Percentiles rank a stretch among this genome's conserved stretches.
Conservation (phyloP, 1,140 invertebrate genomes). For the Rhagoletis pomonella region DNA sequence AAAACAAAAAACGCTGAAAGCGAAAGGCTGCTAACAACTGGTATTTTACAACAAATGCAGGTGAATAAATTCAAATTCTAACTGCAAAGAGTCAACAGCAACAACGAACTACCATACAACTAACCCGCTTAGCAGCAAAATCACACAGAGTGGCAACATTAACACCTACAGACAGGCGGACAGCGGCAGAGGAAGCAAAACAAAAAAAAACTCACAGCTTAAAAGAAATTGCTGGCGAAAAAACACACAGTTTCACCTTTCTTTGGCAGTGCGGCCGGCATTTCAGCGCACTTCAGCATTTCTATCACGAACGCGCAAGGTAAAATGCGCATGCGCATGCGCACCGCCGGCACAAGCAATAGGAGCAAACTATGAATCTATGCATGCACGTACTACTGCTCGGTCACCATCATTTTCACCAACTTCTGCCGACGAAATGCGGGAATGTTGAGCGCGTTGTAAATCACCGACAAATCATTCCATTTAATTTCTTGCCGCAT, state of each 20-base stretch:
- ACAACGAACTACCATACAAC: not conserved
- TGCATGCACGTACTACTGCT: not conserved
- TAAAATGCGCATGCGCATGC: slow-evolving; percentile 20
- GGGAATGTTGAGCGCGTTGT: slow-evolving; percentile 1
- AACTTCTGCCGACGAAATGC: not conserved
- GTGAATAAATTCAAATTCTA: slow-evolving; percentile 27
- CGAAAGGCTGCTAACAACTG: not conserved
- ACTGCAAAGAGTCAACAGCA: slow-evolving; percentile 3
- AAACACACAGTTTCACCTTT: slow-evolving; percentile 29
- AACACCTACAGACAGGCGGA: not conserved
- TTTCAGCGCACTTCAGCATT: not conserved
- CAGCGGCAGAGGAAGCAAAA: not conserved
- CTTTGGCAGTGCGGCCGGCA: slow-evolving; percentile 11
- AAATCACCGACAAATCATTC: slow-evolving; percentile 35
- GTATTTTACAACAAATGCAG: slow-evolving; percentile 16
- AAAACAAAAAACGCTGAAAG: slow-evolving; percentile 25
- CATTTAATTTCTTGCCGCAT: slow-evolving; percentile 25
- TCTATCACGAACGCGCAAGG: slow-evolving; percentile 14
- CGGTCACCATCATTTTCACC: not conserved
- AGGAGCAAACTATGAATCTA: not conserved
- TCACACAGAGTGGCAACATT: not conserved
- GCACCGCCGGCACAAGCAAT: not conserved
- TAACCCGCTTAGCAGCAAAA: not conserved
- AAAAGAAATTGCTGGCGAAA: not conserved
- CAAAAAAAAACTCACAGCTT: not conserved